Evolutionary conservation across 2,113 vertebrate genomes (phyloP), one percentile per base, ranked within the genome.

Genomic region (Atrichornis clamosus): DNA sequence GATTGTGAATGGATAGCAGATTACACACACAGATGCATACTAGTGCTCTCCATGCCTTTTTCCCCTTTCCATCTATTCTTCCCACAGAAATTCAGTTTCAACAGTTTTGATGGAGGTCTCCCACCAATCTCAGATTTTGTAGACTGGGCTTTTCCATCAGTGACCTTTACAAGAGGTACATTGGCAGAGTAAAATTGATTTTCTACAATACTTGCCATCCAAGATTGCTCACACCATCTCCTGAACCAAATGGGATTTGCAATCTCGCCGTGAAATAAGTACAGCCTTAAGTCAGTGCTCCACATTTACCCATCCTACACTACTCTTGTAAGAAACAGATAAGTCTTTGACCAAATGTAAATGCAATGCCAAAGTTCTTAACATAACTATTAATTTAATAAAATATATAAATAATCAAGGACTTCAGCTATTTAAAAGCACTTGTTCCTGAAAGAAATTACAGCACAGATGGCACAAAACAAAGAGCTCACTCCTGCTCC

Each of bases 401-500:
- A 93, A 93, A 84, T 68, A 89, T 83, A 87, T 52, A 75, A 87
- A 93, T 90, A 83, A 96, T 87, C 58, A 58, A 73, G 65, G 32
- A 85, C 14, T 73, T 79, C 11, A 62, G 46, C 70, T 68, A 82
- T 46, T 94, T 91, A 58, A 91, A 89, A 95, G 49, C 49, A 73
- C 72, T 94, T 93, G 47, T 82, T 59, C 82, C 87, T 89, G 59
- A 90, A 91, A 93, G 58, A 93, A 92, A 93, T 87, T 55, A 59
- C 35, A 63, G 78, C 55, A 80, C 87, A 95, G 94, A 96, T 83
- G 94, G 94, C 72, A 67, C 42, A 64, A 96, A 96, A 83, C 87
- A 91, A 96, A 93, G 89, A 87, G 39, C 59, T 83, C 65, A 26
- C 30, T 93, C 93, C 65, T 83, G 82, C 59, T 95, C 75, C 91